phyloP scores from a whole-genome alignment of 2,113 vertebrate genomes.

The Pipa parva region DNA sequence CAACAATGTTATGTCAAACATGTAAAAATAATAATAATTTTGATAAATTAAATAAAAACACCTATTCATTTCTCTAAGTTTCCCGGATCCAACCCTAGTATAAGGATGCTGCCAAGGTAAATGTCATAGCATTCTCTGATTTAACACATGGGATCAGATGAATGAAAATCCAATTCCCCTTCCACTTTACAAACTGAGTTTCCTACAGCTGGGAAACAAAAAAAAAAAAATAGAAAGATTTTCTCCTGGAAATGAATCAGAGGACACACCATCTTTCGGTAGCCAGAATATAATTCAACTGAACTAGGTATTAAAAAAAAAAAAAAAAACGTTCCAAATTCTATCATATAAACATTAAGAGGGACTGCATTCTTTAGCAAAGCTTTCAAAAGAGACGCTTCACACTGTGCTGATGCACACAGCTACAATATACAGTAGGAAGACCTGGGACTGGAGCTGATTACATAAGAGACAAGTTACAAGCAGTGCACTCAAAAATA shows the following conservation, averaged over 20 bases:
- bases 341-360: slow-evolving; percentile 48
- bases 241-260: slow-evolving; percentile 61
- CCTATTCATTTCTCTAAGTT: slow-evolving; percentile 40
- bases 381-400: slow-evolving; percentile 43
- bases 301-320: slow-evolving; percentile 51
- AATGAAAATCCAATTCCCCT: slow-evolving; percentile 51
- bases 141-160: slow-evolving; percentile 50
- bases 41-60: slow-evolving; percentile 50
- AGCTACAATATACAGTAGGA: slow-evolving; percentile 46
- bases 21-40: slow-evolving; percentile 42
- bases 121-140: slow-evolving; percentile 46
- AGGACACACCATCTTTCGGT: slow-evolving; percentile 59
- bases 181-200: slow-evolving; percentile 52
- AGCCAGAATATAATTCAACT: slow-evolving; percentile 63
- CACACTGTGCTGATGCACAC: slow-evolving; percentile 43
- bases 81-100: slow-evolving; percentile 23
- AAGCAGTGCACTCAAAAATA: slow-evolving; percentile 52
- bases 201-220: slow-evolving; percentile 59
- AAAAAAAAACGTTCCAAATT: slow-evolving; percentile 52
- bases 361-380: slow-evolving; percentile 36
- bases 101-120: slow-evolving; percentile 45
- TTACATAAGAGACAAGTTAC: slow-evolving; percentile 51
- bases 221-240: slow-evolving; percentile 50
- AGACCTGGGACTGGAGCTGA: slow-evolving; percentile 42
- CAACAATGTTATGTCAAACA: no score